Percentiles rank a stretch among this genome's conserved stretches.
phyloP scores from a whole-genome alignment of 2,888 invertebrate species.

The Neoaliturus tenellus region DNA sequence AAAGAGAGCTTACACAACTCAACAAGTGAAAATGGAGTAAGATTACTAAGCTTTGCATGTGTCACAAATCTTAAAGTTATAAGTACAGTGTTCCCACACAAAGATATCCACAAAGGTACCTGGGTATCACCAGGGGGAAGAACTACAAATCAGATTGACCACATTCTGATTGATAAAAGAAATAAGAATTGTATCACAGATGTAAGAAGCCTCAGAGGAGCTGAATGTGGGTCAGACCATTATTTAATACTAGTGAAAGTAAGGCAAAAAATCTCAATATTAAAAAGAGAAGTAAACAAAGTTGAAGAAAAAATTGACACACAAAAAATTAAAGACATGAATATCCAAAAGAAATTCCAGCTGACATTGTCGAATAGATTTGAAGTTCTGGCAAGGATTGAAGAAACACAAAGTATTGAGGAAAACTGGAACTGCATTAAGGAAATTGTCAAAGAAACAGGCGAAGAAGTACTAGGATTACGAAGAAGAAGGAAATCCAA shows the following conservation, averaged over 20 bases:
- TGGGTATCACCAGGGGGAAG: slow-evolving; percentile 60
- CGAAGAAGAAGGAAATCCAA: background rate
- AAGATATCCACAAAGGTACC: slow-evolving; percentile 31
- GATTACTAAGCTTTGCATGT: slow-evolving; percentile 48
- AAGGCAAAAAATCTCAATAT: slow-evolving; percentile 13
- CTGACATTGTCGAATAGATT: slow-evolving; percentile 22
- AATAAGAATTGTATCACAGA: slow-evolving; percentile 46
- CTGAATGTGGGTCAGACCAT: slow-evolving; percentile 53
- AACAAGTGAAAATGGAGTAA: slow-evolving; percentile 18
- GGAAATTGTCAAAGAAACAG: slow-evolving; percentile 15
- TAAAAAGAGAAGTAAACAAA: slow-evolving; percentile 15
- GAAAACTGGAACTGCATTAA: slow-evolving; percentile 19
- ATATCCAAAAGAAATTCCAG: background rate
- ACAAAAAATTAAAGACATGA: background rate
- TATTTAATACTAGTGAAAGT: slow-evolving; percentile 45
- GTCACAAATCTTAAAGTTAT: slow-evolving; percentile 50
- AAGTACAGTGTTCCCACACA: slow-evolving; percentile 25
- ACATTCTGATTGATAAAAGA: slow-evolving; percentile 53
- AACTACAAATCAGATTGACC: slow-evolving; percentile 56
- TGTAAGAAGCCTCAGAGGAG: slow-evolving; percentile 54
- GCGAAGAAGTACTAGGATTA: slow-evolving; percentile 10
- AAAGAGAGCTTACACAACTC: too few species aligned
- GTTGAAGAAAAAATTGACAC: slow-evolving; percentile 10
- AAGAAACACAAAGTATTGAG: background rate
- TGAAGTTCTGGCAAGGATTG: background rate